Conservation (phyloP, 2,888 invertebrate genomes). For the Morpho helenor region DNA sequence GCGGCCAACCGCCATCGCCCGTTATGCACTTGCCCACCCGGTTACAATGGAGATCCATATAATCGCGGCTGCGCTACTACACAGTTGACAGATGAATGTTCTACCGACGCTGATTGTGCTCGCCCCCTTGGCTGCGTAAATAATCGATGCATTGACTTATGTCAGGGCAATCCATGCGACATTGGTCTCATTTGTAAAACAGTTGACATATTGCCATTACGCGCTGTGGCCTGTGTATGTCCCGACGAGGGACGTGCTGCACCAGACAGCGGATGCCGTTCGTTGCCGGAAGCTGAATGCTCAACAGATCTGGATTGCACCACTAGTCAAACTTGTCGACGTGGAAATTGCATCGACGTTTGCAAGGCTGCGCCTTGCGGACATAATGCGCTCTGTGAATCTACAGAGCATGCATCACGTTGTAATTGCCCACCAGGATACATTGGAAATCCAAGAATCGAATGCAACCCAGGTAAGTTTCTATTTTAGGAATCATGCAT, state of each 20-base stretch:
- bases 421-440: constrained; percentile 90
- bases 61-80: constrained; percentile 67
- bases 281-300: constrained; percentile 82
- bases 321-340: constrained; percentile 85
- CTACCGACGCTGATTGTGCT: constrained; percentile 87
- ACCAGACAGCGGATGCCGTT: constrained; percentile 84
- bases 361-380: constrained; percentile 89
- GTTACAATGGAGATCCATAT: constrained; percentile 89
- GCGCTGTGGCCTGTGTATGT: constrained; percentile 93
- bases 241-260: constrained; percentile 89
- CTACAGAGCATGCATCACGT: constrained; percentile 85
- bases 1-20: constrained; percentile 87
- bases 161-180: constrained; percentile 86
- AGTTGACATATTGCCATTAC: constrained; percentile 86
- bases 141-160: constrained; percentile 87
- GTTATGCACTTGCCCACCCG: constrained; percentile 86
- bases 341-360: constrained; percentile 87
- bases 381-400: constrained; percentile 89
- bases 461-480: constrained; percentile 82
- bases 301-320: constrained; percentile 86
- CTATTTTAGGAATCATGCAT: not conserved
- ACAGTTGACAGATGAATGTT: constrained; percentile 80
- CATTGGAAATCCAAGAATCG: constrained; percentile 87
- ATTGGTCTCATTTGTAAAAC: constrained; percentile 89
- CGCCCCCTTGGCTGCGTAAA: constrained; percentile 88